These are phyloP conservation scores for Rana temporaria DNA, from an alignment of 2,113 vertebrate species.

Conservation along the genomic window DNA sequence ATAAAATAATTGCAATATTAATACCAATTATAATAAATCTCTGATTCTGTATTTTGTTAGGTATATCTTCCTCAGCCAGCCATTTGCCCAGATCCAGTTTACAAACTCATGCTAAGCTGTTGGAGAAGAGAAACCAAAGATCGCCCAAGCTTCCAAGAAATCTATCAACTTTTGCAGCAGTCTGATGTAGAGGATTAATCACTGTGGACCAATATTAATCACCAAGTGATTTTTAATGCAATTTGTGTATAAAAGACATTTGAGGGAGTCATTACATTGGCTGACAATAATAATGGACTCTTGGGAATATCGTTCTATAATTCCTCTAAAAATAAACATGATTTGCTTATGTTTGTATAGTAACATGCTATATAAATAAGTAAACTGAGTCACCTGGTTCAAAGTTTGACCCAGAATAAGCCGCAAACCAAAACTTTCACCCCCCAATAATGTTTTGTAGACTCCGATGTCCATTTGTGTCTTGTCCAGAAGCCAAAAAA, in stretches of 20 bases:
- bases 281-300: neutral
- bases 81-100: slow-evolving; percentile 86
- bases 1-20: neutral
- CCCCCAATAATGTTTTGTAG: too few species aligned
- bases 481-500: too few species aligned
- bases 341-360: too few species aligned
- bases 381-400: too few species aligned
- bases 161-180: slow-evolving; percentile 79
- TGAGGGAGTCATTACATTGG: neutral
- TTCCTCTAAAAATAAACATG: neutral
- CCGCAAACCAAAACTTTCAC: too few species aligned
- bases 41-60: slow-evolving; percentile 67
- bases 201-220: neutral
- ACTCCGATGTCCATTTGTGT: too few species aligned
- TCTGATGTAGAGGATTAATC: slow-evolving; percentile 9
- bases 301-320: neutral
- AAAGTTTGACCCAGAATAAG: too few species aligned
- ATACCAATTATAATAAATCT: neutral
- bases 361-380: too few species aligned
- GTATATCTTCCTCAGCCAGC: slow-evolving; percentile 89
- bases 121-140: slow-evolving; percentile 95
- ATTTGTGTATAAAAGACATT: neutral
- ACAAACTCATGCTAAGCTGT: slow-evolving; percentile 93
- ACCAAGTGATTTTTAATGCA: neutral
- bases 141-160: slow-evolving; percentile 91